Base-by-base conservation (phyloP, 2,113 vertebrate genomes). In the Cercopithecus mona region DNA sequence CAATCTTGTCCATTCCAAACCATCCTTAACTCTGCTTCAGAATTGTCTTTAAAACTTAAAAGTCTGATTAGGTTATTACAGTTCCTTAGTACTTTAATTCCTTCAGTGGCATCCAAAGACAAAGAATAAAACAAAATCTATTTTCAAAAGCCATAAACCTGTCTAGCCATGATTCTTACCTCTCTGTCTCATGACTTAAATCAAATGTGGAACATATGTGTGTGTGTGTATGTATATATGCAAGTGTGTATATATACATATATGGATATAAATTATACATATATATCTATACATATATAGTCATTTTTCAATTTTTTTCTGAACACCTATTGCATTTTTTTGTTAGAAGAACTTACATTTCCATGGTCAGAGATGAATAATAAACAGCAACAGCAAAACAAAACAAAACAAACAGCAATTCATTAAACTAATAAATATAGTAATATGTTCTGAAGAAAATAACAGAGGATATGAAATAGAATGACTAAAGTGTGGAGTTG, bases 41-140 rank as follows among this genome's bases (percentile, higher is more conserved):
- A 72, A 18, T 78, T 64, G 81, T 70, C 30, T 90, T 90, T 95
- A 68, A 43, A 96, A 83, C 61, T 84, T 90, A 23, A 66, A 90
- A 32, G 61, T 55, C 22, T 61, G 20, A 80, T n/a, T 4, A 10
- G 27, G 25, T 55, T 93, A 40, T 38, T 40, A 64, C 30, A 27
- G 27, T 64, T 30, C 27, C 12, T 93, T 35, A 76, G 32, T 70
- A 32, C 6, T 52, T 88, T 90, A 75, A 88, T 91, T 72, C 66
- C 90, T 72, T 93, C 6, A 85, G 0, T 68, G 52, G 30, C 22
- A 68, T 0, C 11, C 5, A 12, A 45, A 80, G 17, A 78, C 12
- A 55, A 16, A 88, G 57, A 82, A 86, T 81, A 68, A 86, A 64
- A 86, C 27, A 30, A 68, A 85, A 38, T 85, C 6, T 7, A 55